Conservation (phyloP, 1,140 invertebrate genomes). For the Lordiphosa clarofinis region DNA sequence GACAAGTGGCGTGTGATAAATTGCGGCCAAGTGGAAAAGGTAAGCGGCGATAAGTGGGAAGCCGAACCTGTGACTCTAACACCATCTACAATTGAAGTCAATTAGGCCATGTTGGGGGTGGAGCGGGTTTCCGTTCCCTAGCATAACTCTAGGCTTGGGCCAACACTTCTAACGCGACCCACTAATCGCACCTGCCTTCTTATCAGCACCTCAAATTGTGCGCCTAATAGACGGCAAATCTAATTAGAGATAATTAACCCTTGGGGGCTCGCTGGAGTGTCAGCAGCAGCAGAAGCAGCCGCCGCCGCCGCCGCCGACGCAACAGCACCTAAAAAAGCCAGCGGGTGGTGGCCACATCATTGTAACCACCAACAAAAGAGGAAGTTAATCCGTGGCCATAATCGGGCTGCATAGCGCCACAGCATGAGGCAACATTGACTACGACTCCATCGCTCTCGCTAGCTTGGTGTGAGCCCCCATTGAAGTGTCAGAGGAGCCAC, state of each 20-base stretch:
- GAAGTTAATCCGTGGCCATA: constrained; percentile 72
- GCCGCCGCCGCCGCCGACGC: not conserved
- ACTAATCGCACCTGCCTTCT: constrained; percentile 1
- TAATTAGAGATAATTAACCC: constrained; percentile 12
- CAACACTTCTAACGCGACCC: not conserved
- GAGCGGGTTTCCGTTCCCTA: not conserved
- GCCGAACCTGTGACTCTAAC: constrained; percentile 37
- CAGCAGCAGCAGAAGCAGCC: constrained; percentile 11
- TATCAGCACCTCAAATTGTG: constrained; percentile 15
- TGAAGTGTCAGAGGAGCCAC: constrained; percentile 69
- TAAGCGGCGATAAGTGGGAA: not conserved
- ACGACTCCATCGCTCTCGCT: constrained; percentile 15
- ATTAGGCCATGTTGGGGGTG: not conserved
- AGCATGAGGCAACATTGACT: constrained; percentile 59
- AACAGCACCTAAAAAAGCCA: constrained; percentile 9
- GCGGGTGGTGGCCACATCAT: constrained; percentile 41
- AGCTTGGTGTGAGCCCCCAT: constrained; percentile 49
- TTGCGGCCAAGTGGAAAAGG: constrained; percentile 58
- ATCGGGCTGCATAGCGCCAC: constrained; percentile 72
- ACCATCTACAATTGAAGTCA: not conserved
- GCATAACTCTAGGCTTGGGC: constrained; percentile 11
- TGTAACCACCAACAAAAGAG: constrained; percentile 50
- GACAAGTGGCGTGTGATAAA: constrained; percentile 66
- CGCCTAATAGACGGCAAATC: constrained; percentile 32
- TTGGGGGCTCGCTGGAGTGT: constrained; percentile 1